These are phyloP conservation scores for Poliocrania exsul DNA, from an alignment of 2,797 vertebrate species.

Conservation along the genomic window DNA sequence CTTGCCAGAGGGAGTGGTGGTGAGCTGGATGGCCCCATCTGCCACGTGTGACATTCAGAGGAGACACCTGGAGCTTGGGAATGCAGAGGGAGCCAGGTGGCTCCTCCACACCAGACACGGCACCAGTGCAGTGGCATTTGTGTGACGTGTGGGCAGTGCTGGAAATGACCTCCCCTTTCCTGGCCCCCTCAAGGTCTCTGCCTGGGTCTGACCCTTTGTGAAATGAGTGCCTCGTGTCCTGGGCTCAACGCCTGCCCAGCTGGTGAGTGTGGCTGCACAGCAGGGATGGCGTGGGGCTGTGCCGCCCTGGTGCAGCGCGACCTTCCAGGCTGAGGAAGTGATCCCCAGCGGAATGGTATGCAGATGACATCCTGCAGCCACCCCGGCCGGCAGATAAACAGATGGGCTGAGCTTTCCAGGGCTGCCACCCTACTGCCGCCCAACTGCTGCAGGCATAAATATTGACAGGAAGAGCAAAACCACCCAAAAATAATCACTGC, in stretches of 20 bases:
- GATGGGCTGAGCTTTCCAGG: constrained; percentile 36
- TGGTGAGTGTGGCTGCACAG: background rate
- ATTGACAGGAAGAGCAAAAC: constrained; percentile 59
- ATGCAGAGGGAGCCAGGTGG: background rate
- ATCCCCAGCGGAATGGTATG: background rate
- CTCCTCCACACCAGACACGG: background rate
- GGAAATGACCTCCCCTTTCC: background rate
- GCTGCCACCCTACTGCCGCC: constrained; percentile 27
- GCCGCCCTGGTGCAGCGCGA: background rate
- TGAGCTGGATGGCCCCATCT: background rate
- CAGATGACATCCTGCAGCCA: constrained; percentile 66
- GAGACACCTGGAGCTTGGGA: constrained; percentile 1
- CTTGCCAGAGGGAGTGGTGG: background rate
- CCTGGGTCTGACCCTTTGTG: background rate
- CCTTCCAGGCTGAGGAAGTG: constrained; percentile 38
- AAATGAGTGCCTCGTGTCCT: fast-evolving
- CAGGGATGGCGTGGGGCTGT: background rate
- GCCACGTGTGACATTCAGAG: background rate
- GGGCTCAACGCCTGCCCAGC: constrained; percentile 4
- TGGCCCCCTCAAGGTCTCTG: background rate
- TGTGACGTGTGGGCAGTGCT: background rate
- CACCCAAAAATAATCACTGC: background rate
- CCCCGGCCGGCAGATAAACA: constrained; percentile 31
- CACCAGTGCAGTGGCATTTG: fast-evolving
- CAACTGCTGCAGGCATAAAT: constrained; percentile 39